These are phyloP conservation scores for Corvus moneduloides DNA, from an alignment of 2,113 vertebrate species.

Conservation along the genomic window DNA sequence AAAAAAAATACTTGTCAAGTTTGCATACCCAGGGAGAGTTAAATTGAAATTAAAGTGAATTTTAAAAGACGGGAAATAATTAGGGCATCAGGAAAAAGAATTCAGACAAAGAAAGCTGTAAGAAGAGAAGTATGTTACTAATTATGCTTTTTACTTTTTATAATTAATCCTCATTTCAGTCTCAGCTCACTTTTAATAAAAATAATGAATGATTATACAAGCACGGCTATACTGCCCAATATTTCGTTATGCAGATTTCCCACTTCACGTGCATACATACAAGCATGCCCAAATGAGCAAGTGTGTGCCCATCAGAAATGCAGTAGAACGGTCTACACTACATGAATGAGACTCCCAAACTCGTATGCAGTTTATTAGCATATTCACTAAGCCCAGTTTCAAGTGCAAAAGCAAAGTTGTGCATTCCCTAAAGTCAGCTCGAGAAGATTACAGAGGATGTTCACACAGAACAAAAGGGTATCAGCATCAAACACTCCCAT, in stretches of 20 bases:
- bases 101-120: constrained; percentile 19
- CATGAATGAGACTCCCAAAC: background rate
- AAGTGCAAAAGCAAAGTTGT: constrained; percentile 26
- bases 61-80: constrained; percentile 58
- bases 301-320: background rate
- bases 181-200: constrained; percentile 39
- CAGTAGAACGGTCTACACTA: background rate
- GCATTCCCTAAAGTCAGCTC: constrained; percentile 32
- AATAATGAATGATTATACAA: constrained; percentile 23
- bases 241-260: constrained; percentile 16
- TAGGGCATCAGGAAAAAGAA: constrained; percentile 17
- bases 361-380: background rate
- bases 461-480: constrained; percentile 50
- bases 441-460: constrained; percentile 45
- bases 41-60: constrained; percentile 62
- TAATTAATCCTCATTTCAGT: constrained; percentile 27
- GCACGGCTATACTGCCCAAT: background rate
- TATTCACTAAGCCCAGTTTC: background rate
- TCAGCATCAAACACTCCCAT: constrained; percentile 35
- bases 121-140: constrained; percentile 1
- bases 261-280: background rate
- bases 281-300: constrained; percentile 2
- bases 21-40: constrained; percentile 35
- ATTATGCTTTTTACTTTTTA: constrained; percentile 36
- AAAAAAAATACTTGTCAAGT: constrained; percentile 18